phyloP scores from a whole-genome alignment of 2,888 invertebrate genomes.

The Nezara viridula region DNA sequence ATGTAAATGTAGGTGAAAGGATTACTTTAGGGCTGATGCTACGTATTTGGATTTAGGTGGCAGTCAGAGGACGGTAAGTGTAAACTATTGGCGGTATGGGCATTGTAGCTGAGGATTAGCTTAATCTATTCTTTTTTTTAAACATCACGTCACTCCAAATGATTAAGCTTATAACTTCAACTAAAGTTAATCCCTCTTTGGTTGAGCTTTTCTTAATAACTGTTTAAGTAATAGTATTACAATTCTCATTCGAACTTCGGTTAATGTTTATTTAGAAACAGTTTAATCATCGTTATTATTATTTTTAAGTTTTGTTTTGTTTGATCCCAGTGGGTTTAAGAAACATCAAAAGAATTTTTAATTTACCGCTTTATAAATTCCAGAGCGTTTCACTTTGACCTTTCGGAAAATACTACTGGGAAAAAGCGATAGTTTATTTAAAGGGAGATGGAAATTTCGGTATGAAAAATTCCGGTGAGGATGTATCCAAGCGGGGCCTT shows the following conservation, averaged over 20 bases:
- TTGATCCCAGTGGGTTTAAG: background rate
- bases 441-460: background rate
- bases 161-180: too few relatives aligned
- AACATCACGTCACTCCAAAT: too few relatives aligned
- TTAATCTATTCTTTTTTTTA: too few relatives aligned
- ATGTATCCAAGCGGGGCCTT: background rate
- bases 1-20: too few relatives aligned
- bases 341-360: background rate
- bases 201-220: too few relatives aligned
- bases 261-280: background rate
- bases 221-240: background rate
- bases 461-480: constrained; percentile 19
- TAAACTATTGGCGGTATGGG: too few relatives aligned
- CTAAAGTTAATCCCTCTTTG: too few relatives aligned
- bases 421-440: constrained; percentile 27
- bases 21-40: too few relatives aligned
- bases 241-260: background rate
- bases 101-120: too few relatives aligned
- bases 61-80: too few relatives aligned
- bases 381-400: background rate
- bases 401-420: background rate
- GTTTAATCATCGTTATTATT: background rate
- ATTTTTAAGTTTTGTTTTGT: background rate
- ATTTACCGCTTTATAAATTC: background rate
- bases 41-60: too few relatives aligned